phyloP scores from a whole-genome alignment of 2,113 vertebrate genomes.

The Poeciliopsis retropinna region DNA sequence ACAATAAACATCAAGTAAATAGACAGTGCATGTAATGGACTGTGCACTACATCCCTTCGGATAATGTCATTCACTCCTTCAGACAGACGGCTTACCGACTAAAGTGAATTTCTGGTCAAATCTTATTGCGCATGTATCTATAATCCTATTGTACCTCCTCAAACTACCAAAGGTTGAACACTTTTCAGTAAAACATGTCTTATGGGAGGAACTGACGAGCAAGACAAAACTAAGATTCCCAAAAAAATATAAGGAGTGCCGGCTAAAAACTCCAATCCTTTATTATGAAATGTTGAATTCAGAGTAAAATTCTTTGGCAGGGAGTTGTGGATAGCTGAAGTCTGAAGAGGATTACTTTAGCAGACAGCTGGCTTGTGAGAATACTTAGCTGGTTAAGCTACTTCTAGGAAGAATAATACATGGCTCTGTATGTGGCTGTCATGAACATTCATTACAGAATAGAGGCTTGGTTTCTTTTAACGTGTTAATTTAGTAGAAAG shows the following conservation, averaged over 20 bases:
- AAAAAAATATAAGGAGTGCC: neutral
- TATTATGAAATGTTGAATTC: conserved; percentile 21
- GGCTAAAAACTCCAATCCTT: conserved; percentile 28
- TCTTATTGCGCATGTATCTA: conserved; percentile 14
- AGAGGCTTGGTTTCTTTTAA: neutral
- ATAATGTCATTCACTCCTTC: conserved; percentile 32
- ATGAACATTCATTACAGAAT: neutral
- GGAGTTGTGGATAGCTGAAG: conserved; percentile 33
- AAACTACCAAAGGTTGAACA: conserved; percentile 23
- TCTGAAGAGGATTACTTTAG: conserved; percentile 58
- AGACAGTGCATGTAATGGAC: conserved; percentile 38
- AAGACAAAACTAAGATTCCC: conserved; percentile 25
- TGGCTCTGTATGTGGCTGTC: conserved; percentile 8
- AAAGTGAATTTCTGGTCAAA: conserved; percentile 30
- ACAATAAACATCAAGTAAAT: conserved; percentile 49
- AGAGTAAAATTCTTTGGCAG: conserved; percentile 51
- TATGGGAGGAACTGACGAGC: conserved; percentile 18
- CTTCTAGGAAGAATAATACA: conserved; percentile 26
- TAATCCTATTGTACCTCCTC: conserved; percentile 29
- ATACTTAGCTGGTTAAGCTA: conserved; percentile 51
- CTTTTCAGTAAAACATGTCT: conserved; percentile 32
- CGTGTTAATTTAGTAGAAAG: neutral
- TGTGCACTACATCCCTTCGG: conserved; percentile 31
- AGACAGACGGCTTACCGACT: conserved; percentile 16
- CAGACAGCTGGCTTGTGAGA: conserved; percentile 45